Evolutionary conservation across 1,140 invertebrate genomes (phyloP).

Genomic region (Rhyzopertha dominica): DNA sequence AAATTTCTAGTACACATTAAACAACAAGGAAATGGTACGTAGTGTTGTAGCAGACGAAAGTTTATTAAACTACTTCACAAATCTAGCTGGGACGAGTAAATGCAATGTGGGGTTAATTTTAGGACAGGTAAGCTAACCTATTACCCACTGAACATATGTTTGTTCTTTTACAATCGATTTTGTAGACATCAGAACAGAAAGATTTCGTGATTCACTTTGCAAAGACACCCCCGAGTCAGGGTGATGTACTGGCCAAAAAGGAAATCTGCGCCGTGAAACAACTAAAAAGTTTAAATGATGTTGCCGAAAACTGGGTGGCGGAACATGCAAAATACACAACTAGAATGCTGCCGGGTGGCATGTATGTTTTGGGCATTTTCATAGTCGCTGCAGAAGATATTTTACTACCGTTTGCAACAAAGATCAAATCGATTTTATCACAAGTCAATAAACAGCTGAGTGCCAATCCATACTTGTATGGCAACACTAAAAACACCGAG

Average conservation of each 20-base stretch:
- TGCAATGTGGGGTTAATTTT: conserved; percentile 62
- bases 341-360: conserved; percentile 76
- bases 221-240: conserved; percentile 57
- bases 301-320: conserved; percentile 58
- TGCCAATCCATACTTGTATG: conserved; percentile 55
- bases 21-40: conserved; percentile 53
- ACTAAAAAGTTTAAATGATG: conserved; percentile 38
- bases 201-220: conserved; percentile 70
- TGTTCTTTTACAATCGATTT: conserved; percentile 28
- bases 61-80: conserved; percentile 47
- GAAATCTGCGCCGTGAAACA: conserved; percentile 35
- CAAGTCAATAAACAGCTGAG: conserved; percentile 53
- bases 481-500: conserved; percentile 48
- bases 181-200: conserved; percentile 54
- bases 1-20: too few relatives aligned
- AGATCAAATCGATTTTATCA: conserved; percentile 53
- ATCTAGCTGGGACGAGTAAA: conserved; percentile 46
- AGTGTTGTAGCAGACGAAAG: conserved; percentile 46
- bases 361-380: conserved; percentile 65
- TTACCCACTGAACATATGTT: conserved; percentile 25
- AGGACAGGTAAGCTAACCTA: conserved; percentile 54
- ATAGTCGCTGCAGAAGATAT: conserved; percentile 59
- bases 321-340: conserved; percentile 69
- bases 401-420: conserved; percentile 51
- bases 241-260: conserved; percentile 38